Percentiles rank a stretch among this genome's conserved stretches.
Evolutionary conservation across 2,797 vertebrate genomes (phyloP).

Genomic region (Pseudochaenichthys georgianus): DNA sequence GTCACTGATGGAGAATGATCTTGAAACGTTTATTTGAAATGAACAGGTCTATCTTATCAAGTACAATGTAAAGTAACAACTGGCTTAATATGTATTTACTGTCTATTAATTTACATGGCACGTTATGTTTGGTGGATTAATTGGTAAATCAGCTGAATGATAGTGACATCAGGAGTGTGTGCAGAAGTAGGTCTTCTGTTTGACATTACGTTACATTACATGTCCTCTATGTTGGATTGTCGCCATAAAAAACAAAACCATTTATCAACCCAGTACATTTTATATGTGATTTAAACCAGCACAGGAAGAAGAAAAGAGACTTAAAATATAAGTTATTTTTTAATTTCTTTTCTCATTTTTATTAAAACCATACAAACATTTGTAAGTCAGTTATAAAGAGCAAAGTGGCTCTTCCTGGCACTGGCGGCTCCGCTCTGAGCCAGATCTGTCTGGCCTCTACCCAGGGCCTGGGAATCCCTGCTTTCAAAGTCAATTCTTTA

Average conservation of each 20-base stretch:
- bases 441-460: conserved; percentile 83
- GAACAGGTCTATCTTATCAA: background rate
- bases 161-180: background rate
- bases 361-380: conserved; percentile 99
- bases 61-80: background rate
- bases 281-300: conserved; percentile 15
- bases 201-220: background rate
- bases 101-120: background rate
- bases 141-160: conserved; percentile 5
- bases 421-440: conserved; percentile 82
- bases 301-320: conserved; percentile 57
- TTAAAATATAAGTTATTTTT: conserved; percentile 85
- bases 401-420: conserved; percentile 93
- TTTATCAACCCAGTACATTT: conserved; percentile 13
- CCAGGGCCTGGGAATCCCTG: conserved; percentile 84
- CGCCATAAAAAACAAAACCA: background rate
- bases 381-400: conserved; percentile 95
- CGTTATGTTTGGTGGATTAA: background rate
- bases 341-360: conserved; percentile 75
- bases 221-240: background rate
- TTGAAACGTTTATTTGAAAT: conserved; percentile 6
- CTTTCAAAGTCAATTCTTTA: conserved; percentile 84
- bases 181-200: background rate
- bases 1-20: background rate
- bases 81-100: background rate